Conservation (phyloP, 2,888 invertebrate species). For the Noctua comes region DNA sequence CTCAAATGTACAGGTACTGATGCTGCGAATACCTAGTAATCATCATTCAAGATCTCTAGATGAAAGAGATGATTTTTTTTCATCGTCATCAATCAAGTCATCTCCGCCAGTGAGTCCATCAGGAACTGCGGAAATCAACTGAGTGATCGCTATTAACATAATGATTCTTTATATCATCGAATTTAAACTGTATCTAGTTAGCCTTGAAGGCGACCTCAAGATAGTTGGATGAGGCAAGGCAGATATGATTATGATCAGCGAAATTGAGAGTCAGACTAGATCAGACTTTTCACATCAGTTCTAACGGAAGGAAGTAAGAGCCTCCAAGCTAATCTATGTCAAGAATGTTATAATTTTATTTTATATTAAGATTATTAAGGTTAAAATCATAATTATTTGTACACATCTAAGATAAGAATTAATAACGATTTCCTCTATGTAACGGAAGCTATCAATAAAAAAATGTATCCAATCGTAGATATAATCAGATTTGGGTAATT, state of each 20-base stretch:
- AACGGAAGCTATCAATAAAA: constrained; percentile 36
- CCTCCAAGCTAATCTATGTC: constrained; percentile 6
- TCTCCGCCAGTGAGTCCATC: neutral
- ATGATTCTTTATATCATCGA: neutral
- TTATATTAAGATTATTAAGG: constrained; percentile 24
- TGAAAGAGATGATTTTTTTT: too few relatives aligned
- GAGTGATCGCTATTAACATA: neutral
- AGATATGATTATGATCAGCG: neutral
- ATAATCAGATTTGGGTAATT: neutral
- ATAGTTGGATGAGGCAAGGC: neutral
- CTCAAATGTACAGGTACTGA: neutral
- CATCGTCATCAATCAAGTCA: neutral
- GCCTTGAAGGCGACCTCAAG: neutral
- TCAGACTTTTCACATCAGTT: neutral
- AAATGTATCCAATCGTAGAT: constrained; percentile 8
- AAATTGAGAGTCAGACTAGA: neutral
- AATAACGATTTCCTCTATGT: constrained; percentile 42
- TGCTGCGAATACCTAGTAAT: neutral
- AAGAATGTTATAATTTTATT: constrained; percentile 29
- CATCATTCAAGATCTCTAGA: neutral
- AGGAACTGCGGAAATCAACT: neutral
- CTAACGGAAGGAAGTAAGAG: neutral
- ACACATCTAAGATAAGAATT: constrained; percentile 44
- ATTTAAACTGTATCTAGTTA: neutral
- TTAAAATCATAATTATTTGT: constrained; percentile 32